Conservation (phyloP, 2,888 invertebrate genomes). For the Melipona bicolor region DNA sequence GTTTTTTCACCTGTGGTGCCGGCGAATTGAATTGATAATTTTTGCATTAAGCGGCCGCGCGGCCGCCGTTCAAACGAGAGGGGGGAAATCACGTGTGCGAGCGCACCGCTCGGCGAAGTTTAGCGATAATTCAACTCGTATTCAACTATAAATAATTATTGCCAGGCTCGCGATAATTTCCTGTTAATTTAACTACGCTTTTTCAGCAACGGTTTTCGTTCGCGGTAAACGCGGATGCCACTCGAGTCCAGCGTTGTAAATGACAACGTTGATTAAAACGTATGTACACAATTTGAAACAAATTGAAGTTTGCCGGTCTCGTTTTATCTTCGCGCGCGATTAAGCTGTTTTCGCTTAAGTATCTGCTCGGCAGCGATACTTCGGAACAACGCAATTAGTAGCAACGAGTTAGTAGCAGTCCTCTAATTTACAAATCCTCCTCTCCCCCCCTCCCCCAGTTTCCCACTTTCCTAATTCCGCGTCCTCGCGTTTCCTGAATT, state of each 20-base stretch:
- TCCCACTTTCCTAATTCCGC: not conserved
- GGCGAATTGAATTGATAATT: conserved; percentile 26
- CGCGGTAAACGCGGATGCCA: conserved; percentile 25
- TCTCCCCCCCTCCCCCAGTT: not conserved
- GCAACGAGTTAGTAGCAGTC: conserved; percentile 12
- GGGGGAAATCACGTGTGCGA: conserved; percentile 7
- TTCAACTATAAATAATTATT: conserved; percentile 46
- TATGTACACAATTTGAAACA: conserved; percentile 36
- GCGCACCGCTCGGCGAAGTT: conserved; percentile 6
- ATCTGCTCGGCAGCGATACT: not conserved
- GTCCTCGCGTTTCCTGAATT: not conserved
- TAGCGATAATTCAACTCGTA: conserved; percentile 22
- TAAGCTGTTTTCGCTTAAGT: conserved; percentile 15
- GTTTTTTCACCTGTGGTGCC: not conserved
- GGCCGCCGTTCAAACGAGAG: conserved; percentile 17
- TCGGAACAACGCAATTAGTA: conserved; percentile 14
- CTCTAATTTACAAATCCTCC: conserved; percentile 24
- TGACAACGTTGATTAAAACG: conserved; percentile 50
- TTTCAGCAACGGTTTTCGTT: conserved; percentile 18
- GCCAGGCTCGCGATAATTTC: conserved; percentile 37
- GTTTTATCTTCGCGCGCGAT: conserved; percentile 37
- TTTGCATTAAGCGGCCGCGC: not conserved
- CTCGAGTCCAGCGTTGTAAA: conserved; percentile 33
- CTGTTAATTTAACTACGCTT: conserved; percentile 44
- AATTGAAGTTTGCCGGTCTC: conserved; percentile 40